These are phyloP conservation scores for Psittacula echo DNA, from an alignment of 2,797 vertebrate species.

Conservation along the genomic window DNA sequence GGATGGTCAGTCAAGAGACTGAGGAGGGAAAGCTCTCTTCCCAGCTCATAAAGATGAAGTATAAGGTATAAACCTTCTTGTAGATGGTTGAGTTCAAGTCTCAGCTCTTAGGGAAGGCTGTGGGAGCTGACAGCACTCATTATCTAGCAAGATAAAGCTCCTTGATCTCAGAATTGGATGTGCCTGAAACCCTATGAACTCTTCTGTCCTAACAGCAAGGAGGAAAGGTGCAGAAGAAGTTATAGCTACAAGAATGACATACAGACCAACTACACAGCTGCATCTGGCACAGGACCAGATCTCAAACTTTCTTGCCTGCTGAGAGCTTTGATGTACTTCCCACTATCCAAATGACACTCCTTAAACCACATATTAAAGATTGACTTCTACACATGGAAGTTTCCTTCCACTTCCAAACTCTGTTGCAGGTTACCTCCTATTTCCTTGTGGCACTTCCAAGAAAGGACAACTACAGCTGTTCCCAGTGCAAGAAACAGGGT, in stretches of 20 bases:
- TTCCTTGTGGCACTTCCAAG: neutral
- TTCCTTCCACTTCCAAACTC: conserved; percentile 38
- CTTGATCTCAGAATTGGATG: neutral
- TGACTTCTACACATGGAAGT: conserved; percentile 58
- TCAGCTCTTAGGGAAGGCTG: neutral
- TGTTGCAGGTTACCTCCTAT: conserved; percentile 22
- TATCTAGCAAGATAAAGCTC: neutral
- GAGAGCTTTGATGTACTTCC: conserved; percentile 39
- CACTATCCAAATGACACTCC: conserved; percentile 21
- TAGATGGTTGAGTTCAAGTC: neutral
- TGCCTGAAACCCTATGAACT: neutral
- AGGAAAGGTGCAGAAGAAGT: neutral
- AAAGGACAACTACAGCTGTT: neutral
- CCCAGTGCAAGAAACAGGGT: neutral
- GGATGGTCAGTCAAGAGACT: neutral
- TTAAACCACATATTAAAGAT: conserved; percentile 59
- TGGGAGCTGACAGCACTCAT: neutral
- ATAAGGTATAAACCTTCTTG: neutral
- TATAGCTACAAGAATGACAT: neutral
- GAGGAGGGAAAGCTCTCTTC: neutral
- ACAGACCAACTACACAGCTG: neutral
- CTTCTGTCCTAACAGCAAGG: neutral
- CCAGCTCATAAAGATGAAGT: neutral
- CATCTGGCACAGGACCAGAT: neutral
- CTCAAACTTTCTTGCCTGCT: neutral